These are phyloP conservation scores for Merodon equestris DNA, from an alignment of 2,888 invertebrate genomes.

Conservation along the genomic window DNA sequence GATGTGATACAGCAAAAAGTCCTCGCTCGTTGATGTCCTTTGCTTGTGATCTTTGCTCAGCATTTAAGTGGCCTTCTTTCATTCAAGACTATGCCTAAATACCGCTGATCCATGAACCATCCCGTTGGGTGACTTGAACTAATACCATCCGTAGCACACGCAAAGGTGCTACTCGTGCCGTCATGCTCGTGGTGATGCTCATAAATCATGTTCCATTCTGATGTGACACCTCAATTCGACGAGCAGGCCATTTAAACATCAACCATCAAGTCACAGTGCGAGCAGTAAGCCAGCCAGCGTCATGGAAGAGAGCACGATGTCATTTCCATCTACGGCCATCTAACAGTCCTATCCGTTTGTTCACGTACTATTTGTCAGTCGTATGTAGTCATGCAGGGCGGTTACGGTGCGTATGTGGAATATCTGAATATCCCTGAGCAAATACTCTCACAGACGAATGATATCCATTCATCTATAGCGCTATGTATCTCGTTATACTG, in stretches of 20 bases:
- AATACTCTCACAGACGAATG: slow-evolving; percentile 15
- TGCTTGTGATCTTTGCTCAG: too few species aligned
- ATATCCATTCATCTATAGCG: not conserved
- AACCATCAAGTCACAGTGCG: too few species aligned
- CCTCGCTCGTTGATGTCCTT: too few species aligned
- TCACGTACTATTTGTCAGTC: slow-evolving; percentile 29
- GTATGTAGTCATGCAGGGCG: slow-evolving; percentile 38
- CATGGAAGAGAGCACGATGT: too few species aligned
- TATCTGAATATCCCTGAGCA: slow-evolving; percentile 42
- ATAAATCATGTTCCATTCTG: slow-evolving; percentile 50
- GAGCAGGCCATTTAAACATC: slow-evolving; percentile 4
- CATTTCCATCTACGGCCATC: slow-evolving; percentile 14
- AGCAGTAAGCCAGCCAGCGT: too few species aligned
- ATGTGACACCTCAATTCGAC: slow-evolving; percentile 54
- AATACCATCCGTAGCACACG: not conserved
- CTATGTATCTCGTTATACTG: too few species aligned
- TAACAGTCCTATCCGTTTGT: slow-evolving; percentile 36
- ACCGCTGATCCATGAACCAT: too few species aligned
- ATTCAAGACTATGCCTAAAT: too few species aligned
- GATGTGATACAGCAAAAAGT: too few species aligned
- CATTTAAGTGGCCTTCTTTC: too few species aligned
- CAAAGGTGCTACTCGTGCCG: not conserved
- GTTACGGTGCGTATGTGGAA: slow-evolving; percentile 43
- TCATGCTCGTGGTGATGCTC: slow-evolving; percentile 17
- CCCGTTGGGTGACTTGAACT: too few species aligned